Evolutionary conservation across 1,140 invertebrate species (phyloP), one percentile per base, ranked within the genome.

Genomic region (Zophobas morio): DNA sequence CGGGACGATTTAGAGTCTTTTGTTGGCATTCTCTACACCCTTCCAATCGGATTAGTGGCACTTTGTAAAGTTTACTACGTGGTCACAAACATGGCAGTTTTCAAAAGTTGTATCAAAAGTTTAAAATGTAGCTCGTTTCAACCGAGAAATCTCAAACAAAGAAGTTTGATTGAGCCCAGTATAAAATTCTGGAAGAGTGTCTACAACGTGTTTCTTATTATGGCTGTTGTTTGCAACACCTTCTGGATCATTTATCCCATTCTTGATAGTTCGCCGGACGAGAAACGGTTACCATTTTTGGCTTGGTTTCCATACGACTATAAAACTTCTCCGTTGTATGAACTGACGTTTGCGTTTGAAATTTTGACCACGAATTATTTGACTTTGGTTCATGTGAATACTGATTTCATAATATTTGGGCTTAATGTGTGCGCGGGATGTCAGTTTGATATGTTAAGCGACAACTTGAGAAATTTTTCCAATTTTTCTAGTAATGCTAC

Each of bases 361-460:
- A 20, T 20, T 20, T 20, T 20, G 20, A 20, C 20, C 0, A 20
- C 37, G 8, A 39, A 39, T 37, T 60, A 8, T 60, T 36, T 60
- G 34, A 36, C 56, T 1, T 36, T 6, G 5, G 36, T 60, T n/a
- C 56, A 60, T 60, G 56, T 60, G 1, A 60, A 36, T 39, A 35
- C 37, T 20, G 56, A 60, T 39, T 33, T 36, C 6, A 6, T 60
- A 6, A 36, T 35, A 4, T 33, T 8, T 6, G 56, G 34, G n/a
- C 6, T 60, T 0, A 60, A 60, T 6, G 56, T 60, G 3, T 60
- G 20, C 1, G 37, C 35, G 1, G 56, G 56, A 36, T 36, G 36
- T n/a, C 56, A 60, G 35, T 60, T 60, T 60, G 56, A 60, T 39
- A 60, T 60, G 6, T 39, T 60, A 37, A 8, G 56, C 56, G 56